Evolutionary conservation across 35 echinoderm and acorn worm species (phyloP).

Genomic region (Anneissia japonica): DNA sequence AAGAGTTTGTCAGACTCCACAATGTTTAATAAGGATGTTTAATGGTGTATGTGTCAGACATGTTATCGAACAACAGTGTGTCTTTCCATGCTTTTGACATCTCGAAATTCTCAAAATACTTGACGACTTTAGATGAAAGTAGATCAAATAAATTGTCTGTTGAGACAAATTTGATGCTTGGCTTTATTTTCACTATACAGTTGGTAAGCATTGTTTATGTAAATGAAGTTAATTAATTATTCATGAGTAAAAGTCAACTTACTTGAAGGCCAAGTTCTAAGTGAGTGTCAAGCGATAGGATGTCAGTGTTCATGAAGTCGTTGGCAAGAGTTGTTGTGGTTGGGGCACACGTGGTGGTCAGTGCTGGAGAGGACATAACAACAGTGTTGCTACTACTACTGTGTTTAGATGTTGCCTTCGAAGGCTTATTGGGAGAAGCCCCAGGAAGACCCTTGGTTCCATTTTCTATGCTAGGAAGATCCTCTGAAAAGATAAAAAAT

Average conservation of each 20-base stretch:
- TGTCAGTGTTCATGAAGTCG: background rate
- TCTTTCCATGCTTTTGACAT: too few species aligned
- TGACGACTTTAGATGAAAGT: too few species aligned
- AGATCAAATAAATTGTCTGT: too few species aligned
- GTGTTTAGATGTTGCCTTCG: background rate
- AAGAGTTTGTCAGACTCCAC: too few species aligned
- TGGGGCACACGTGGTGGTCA: background rate
- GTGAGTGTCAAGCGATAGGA: background rate
- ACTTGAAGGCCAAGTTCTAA: background rate
- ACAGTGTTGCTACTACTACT: background rate
- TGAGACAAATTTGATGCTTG: too few species aligned
- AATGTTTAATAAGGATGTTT: too few species aligned
- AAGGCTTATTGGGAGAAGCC: background rate
- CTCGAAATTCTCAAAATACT: too few species aligned
- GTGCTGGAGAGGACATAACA: background rate
- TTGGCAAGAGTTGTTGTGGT: background rate
- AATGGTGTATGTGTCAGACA: too few species aligned
- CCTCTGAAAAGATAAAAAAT: background rate
- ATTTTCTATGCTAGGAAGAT: background rate
- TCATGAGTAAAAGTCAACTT: background rate
- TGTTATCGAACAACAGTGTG: too few species aligned
- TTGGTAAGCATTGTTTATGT: too few species aligned
- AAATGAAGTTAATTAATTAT: too few species aligned
- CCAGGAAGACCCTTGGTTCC: background rate
- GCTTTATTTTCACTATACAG: too few species aligned